Conservation (phyloP, 2,888 invertebrate genomes). For the Pachycephus smyrnensis region DNA sequence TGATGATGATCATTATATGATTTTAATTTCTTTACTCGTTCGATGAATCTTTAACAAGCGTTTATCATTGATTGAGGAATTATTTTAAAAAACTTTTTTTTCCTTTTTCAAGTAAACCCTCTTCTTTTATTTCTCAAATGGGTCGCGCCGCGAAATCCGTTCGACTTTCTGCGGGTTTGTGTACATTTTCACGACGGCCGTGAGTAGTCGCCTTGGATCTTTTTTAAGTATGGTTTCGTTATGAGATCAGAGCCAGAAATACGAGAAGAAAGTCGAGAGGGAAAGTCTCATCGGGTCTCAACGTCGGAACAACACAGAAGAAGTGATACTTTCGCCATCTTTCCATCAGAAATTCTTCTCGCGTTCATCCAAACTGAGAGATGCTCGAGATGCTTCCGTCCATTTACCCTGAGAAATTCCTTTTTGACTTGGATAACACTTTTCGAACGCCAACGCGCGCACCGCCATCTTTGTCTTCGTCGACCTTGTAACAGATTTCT, state of each 20-base stretch:
- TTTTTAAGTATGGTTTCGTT: conserved; percentile 11
- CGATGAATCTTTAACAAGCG: background rate
- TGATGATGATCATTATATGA: background rate
- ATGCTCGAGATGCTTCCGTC: background rate
- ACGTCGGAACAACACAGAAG: background rate
- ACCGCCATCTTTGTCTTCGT: background rate
- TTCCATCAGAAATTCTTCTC: background rate
- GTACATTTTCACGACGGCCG: background rate
- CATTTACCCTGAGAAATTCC: background rate
- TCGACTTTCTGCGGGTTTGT: background rate
- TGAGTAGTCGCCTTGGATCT: background rate
- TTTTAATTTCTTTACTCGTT: background rate
- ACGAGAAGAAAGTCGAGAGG: conserved; percentile 38
- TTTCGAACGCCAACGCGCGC: background rate
- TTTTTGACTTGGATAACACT: background rate
- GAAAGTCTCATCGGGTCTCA: conserved; percentile 29
- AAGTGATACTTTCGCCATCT: background rate
- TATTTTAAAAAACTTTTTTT: background rate
- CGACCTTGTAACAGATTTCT: background rate
- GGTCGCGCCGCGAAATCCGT: background rate
- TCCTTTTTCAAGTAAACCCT: background rate
- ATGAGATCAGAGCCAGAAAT: conserved; percentile 38
- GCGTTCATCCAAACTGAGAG: background rate
- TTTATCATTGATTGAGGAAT: background rate
- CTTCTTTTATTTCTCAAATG: background rate